phyloP scores from a whole-genome alignment of 1,140 invertebrate genomes.

The Aphis craccivora region DNA sequence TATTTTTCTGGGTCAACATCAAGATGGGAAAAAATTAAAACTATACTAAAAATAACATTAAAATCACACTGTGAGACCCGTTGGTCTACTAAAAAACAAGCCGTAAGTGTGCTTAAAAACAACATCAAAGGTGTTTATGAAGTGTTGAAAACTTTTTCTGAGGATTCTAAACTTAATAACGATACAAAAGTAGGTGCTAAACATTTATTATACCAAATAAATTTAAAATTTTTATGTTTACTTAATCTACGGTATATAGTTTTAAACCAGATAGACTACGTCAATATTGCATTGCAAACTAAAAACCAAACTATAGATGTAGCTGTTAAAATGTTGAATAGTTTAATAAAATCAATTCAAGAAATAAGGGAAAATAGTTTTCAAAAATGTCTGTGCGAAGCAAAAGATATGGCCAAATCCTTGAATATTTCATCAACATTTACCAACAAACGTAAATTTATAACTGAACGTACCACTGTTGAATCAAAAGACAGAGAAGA shows the following conservation, averaged over 20 bases:
- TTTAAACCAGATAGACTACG: background rate
- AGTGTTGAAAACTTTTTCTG: background rate
- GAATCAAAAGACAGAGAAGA: background rate
- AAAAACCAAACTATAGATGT: background rate
- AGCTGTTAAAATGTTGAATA: background rate
- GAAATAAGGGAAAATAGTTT: background rate
- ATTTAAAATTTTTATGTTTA: slow-evolving; percentile 16
- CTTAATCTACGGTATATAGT: background rate
- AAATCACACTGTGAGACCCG: background rate
- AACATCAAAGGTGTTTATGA: background rate
- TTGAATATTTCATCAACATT: background rate
- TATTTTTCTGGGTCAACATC: background rate
- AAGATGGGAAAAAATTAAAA: slow-evolving; percentile 4
- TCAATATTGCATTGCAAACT: background rate
- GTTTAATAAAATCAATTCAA: slow-evolving; percentile 18
- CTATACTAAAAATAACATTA: background rate
- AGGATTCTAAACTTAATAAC: background rate
- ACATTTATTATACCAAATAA: background rate
- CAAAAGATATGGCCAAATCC: background rate
- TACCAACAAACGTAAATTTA: background rate
- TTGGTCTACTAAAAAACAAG: background rate
- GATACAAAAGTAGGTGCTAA: background rate
- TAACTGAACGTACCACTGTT: background rate
- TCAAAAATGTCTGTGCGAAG: background rate
- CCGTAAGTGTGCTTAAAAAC: background rate